A percentile compares a stretch with the other conserved stretches of the same genome.
Conservation (phyloP, 2,113 vertebrate species). For the Albula glossodonta region DNA sequence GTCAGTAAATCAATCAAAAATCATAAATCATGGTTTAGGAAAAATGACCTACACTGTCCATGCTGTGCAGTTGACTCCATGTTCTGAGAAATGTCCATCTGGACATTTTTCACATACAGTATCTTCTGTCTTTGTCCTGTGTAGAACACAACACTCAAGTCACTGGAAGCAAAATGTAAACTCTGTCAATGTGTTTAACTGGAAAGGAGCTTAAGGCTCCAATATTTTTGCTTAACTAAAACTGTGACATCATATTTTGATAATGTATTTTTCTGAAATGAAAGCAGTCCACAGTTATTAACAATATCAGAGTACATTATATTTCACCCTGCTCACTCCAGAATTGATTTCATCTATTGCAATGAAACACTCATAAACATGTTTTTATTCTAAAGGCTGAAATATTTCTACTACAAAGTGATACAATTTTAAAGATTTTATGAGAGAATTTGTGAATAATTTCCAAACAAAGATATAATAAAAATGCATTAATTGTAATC, state of each 20-base stretch:
- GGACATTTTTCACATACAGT: slow-evolving; percentile 42
- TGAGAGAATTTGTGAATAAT: neutral
- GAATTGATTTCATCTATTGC: too few species aligned
- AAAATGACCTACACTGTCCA: slow-evolving; percentile 39
- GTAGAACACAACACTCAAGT: slow-evolving; percentile 4
- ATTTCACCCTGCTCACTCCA: too few species aligned
- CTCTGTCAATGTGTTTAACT: too few species aligned
- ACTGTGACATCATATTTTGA: too few species aligned
- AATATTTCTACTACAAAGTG: too few species aligned
- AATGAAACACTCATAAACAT: too few species aligned
- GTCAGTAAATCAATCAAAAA: neutral
- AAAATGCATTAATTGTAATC: neutral
- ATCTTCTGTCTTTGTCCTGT: slow-evolving; percentile 18
- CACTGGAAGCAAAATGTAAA: neutral
- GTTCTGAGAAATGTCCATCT: slow-evolving; percentile 34
- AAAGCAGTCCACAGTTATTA: too few species aligned
- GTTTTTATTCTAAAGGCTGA: too few species aligned
- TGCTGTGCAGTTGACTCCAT: slow-evolving; percentile 35
- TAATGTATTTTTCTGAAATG: too few species aligned
- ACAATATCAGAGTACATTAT: too few species aligned
- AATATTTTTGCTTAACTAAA: too few species aligned
- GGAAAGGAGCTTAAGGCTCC: too few species aligned
- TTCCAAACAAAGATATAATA: neutral
- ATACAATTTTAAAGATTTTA: neutral
- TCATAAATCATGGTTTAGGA: neutral